Evolutionary conservation across 2,797 vertebrate species (phyloP), one percentile per base, ranked within the genome.

Genomic region (Mormyrops attenuatus): DNA sequence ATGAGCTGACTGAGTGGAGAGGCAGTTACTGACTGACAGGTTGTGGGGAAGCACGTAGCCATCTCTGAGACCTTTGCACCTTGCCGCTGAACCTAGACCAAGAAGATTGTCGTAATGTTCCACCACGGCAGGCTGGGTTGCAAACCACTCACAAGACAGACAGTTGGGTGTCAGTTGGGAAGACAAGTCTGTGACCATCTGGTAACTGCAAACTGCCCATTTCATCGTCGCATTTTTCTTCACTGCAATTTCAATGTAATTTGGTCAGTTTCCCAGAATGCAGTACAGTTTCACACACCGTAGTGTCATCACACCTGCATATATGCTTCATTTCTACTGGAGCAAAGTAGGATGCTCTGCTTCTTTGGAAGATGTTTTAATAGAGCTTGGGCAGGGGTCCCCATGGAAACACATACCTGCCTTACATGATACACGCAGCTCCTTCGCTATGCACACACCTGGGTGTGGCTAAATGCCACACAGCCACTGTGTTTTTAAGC

Each of bases 11-110:
- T 20, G 38, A 82, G 17, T n/a, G 20, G 77, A 22, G 77, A 47
- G 41, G 41, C 41, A 47, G 77, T 47, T 82, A 82, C 77, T 82
- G 77, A 82, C 77, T 82, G 77, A 82, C 41, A 82, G 77, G 77
- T 82, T 20, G 77, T 22, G 77, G 8, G 77, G 38, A 82, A 47
- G 38, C 38, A n/a, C 38, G 2, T 82, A 73, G 34, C 30, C 26
- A 15, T 34, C 77, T n/a, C 77, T 8, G 7, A 82, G 77, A 82
- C 38, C 77, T 22, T 22, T n/a, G 41, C 4, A 47, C 77, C 77
- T 9, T 80, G 41, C 41, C 17, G 7, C 26, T 47, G 38, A 44
- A 47, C 41, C 77, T 47, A n/a, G 77, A n/a, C 77, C 77, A n/a
- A 44, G 20, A 47, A 82, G 38, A 34, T n/a, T 47, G 20, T 73